Evolutionary conservation across 1,140 invertebrate species (phyloP), one percentile per base, ranked within the genome.

Genomic region (Zaprionus nigranus): DNA sequence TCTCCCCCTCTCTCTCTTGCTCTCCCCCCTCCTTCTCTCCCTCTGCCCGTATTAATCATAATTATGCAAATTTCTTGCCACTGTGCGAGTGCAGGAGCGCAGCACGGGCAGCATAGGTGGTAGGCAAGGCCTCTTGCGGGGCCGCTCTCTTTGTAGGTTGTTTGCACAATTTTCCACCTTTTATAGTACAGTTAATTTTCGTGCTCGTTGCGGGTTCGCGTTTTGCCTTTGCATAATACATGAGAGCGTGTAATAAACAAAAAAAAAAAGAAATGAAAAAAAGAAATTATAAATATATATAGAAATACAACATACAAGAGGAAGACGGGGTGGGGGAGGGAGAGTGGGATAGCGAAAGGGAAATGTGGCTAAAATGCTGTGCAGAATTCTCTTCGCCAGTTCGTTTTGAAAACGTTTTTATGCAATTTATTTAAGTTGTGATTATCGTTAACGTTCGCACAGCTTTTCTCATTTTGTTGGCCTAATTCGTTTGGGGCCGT

Each of bases 161-260:
- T 90, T 90, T 90, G 86, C 88, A 91, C 87, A 91, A 87, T 90
- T 90, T 90, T 90, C 86, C 86, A 90, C 86, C 86, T 90, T 90
- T 90, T 90, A 90, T 91, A 91, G 87, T 87, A 91, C 86, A 90
- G 87, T 90, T 90, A 91, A 90, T 90, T 90, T 90, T 91, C 79
- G 87, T 86, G 84, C 84, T 88, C 62, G 84, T 90, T 83, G 69
- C 51, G 73, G 77, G 40, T 49, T 73, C 66, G 57, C 62, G 61
- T 64, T 66, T 75, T 60, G 66, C 46, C 30, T 80, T 74, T 80
- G 69, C 75, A 78, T 74, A 80, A 78, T 61, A 65, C 73, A 70
- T 71, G 73, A 63, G 59, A 59, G 73, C 43, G 43, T 66, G 68
- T 75, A 60, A 75, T 56, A 71, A 71, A 75, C 59, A 56, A 24